Base-by-base conservation (phyloP, 2,888 invertebrate genomes). In the Monopis laevigella region DNA sequence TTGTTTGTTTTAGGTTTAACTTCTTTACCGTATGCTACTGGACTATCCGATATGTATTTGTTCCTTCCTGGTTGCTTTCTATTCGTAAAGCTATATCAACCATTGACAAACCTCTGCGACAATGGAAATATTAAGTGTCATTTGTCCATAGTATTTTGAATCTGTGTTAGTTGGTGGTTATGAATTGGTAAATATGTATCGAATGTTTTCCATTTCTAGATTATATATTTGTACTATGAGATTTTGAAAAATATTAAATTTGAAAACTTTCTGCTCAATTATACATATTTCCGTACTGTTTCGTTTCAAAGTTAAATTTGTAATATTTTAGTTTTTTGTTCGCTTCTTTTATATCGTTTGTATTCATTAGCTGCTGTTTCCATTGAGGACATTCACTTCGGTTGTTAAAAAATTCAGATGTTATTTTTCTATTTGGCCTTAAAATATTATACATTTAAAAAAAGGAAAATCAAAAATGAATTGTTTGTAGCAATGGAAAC, bases 141-240 rank as follows among this genome's bases (percentile, higher is more conserved):
- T 24, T 6, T 29, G 11, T 29, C 11, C 29, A 11, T 29, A 29
- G 29, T n/a, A 4, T 6, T 29, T 11, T 11, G 59, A 59, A 56
- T 61, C 58, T 56, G 58, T 64, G 65, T 71, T 68, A 65, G 61
- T 58, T 62, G 51, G 60, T 62, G 62, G 59, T 65, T 65, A 59
- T 65, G 65, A 42, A 38, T 18, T 28, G 19, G 19, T 41, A n/a
- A 24, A 26, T 55, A 55, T 58, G 55, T 62, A 60, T 55, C 55
- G 56, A 56, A 59, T 64, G 62, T 64, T 69, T 67, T 43, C 26
- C 44, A 45, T 44, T 38, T 41, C 10, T 47, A 46, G 13, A 32
- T 32, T 32, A 32, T 17, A 32, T 32, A 17, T 32, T 32, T 14
- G n/a, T 17, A 17, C 6, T n/a, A 14, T 32, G 32, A 32, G 16